phyloP scores from a whole-genome alignment of 2,888 invertebrate genomes.

The Phengaris arion region DNA sequence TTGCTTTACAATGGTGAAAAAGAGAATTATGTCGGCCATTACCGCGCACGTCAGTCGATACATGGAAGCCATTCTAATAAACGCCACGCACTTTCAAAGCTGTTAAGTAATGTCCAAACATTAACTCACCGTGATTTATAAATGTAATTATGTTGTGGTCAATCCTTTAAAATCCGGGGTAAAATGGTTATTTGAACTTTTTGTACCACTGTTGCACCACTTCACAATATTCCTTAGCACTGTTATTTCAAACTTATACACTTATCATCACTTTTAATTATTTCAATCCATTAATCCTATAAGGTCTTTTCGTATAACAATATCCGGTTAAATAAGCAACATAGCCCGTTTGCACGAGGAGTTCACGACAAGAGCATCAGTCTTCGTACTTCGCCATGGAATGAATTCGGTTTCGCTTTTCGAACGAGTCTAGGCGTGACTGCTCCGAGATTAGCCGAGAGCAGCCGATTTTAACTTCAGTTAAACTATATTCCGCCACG shows the following conservation, averaged over 20 bases:
- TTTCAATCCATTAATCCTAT: conserved; percentile 65
- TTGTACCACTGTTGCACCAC: conserved; percentile 69
- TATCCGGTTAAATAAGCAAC: conserved; percentile 67
- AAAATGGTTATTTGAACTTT: conserved; percentile 50
- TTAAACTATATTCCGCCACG: conserved; percentile 43
- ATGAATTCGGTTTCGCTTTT: conserved; percentile 76
- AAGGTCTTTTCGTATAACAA: conserved; percentile 58
- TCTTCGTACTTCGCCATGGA: conserved; percentile 76
- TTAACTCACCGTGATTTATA: conserved; percentile 60
- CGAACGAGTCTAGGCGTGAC: conserved; percentile 79
- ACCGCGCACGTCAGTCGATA: conserved; percentile 77
- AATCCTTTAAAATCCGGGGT: conserved; percentile 73
- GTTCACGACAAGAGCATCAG: conserved; percentile 77
- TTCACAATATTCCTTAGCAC: conserved; percentile 64
- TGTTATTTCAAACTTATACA: conserved; percentile 52
- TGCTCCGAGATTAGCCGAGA: conserved; percentile 68
- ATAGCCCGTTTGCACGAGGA: conserved; percentile 68
- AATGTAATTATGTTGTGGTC: conserved; percentile 56
- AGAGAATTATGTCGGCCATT: conserved; percentile 75
- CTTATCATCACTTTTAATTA: conserved; percentile 20
- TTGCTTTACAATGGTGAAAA: conserved; percentile 49
- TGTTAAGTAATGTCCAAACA: conserved; percentile 39
- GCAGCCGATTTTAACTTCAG: conserved; percentile 50
- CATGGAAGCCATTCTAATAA: conserved; percentile 74
- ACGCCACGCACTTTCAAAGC: conserved; percentile 59